These are phyloP conservation scores for Antheraea assamensis DNA, from an alignment of 2,888 invertebrate genomes.

Conservation along the genomic window DNA sequence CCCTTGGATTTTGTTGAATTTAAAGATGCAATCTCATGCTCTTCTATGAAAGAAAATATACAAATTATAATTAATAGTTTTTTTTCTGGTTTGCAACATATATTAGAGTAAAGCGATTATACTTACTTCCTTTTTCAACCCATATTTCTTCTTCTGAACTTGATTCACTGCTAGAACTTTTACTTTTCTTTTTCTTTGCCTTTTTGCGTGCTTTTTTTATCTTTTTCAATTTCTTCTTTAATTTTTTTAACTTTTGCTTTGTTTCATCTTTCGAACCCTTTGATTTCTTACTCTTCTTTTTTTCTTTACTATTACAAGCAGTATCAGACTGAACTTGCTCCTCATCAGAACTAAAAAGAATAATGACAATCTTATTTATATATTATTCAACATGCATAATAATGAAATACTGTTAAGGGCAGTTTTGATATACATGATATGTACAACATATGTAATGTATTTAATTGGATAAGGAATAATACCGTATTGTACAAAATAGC, in stretches of 20 bases:
- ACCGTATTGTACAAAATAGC: too few species aligned
- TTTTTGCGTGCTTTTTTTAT: conserved; percentile 80
- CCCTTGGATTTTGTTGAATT: conserved; percentile 26
- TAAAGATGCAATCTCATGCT: conserved; percentile 46
- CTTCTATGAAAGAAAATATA: conserved; percentile 42
- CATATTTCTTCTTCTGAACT: conserved; percentile 82
- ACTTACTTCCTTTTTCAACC: conserved; percentile 85
- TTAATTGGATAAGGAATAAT: too few species aligned
- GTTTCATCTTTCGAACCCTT: conserved; percentile 74
- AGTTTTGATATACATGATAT: too few species aligned
- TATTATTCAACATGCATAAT: too few species aligned
- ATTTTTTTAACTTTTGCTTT: conserved; percentile 81
- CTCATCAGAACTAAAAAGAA: conserved; percentile 73
- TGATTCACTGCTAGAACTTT: conserved; percentile 65
- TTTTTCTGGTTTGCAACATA: neutral
- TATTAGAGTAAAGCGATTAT: neutral
- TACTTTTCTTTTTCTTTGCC: conserved; percentile 67
- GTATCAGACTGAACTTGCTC: conserved; percentile 61
- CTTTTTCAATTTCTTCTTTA: conserved; percentile 78
- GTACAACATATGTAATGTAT: too few species aligned
- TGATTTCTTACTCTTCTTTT: conserved; percentile 73
- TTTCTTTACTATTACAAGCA: conserved; percentile 64
- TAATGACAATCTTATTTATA: conserved; percentile 6
- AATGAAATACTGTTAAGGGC: too few species aligned
- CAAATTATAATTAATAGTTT: neutral